Base-by-base conservation (phyloP, 2,888 invertebrate species). In the Caenorhabditis imperialis region DNA sequence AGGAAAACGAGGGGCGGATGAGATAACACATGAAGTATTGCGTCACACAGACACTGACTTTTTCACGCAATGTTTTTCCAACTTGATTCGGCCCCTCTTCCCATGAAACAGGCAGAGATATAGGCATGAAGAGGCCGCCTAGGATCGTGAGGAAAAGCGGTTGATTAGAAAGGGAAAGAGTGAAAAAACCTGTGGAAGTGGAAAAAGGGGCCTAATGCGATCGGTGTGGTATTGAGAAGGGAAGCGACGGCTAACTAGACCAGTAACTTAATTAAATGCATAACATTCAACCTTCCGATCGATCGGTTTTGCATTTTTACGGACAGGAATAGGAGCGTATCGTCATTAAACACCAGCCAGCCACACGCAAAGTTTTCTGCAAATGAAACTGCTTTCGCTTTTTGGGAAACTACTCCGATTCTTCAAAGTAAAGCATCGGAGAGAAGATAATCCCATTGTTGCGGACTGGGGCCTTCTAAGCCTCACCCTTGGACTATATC, bases 301-400 rank as follows among this genome's bases (percentile, higher is more conserved):
- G 57, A 57, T 57, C 67, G 67, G 57, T 67, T 44, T 67, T 67
- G n/a, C n/a, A n/a, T n/a, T 30, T 30, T 10, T 10, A 30, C 10
- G 45, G 50, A 55, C 22, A 27, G 50, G 71, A 57, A 62, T 71
- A 70, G 50, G 57, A 71, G 57, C 62, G 71, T 71, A 71, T 71
- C 71, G 73, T 73, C 73, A 73, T 73, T 73, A 73, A 73, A 73
- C 47, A 65, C 67, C 57, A 51, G 10, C 6, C 10, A 30, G 10
- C 6, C 10, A 30, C 55, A 54, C 42, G 37, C 58, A 72, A 63
- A 53, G 60, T 65, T 65, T 65, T 73, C 73, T 65, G 65, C 73
- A 73, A 73, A 65, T 73, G 72, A 57, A 65, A 65, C 57, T 67
- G 62, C 74, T 74, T 74, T 74, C 74, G 40, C 61, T 74, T 61